phyloP scores from a whole-genome alignment of 2,888 invertebrate species.

The Tipula lateralis region DNA sequence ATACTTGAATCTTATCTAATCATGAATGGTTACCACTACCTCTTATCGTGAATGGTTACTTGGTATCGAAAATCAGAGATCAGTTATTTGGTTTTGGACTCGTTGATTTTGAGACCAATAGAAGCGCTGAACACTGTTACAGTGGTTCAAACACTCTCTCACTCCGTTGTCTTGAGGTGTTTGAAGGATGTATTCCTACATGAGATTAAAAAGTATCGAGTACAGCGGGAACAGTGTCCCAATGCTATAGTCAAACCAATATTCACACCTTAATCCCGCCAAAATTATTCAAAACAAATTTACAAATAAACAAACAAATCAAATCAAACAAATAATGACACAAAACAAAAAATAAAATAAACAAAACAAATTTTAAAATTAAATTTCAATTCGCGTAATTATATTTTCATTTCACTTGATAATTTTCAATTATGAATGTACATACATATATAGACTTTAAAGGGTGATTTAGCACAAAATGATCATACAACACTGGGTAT shows the following conservation, averaged over 20 bases:
- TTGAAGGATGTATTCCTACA: background rate
- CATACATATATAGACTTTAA: background rate
- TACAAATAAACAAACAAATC: conserved; percentile 11
- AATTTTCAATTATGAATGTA: background rate
- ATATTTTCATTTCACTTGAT: background rate
- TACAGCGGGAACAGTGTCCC: background rate
- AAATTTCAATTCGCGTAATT: background rate
- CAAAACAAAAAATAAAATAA: too few species aligned
- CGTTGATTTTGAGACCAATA: too few species aligned
- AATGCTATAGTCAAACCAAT: background rate
- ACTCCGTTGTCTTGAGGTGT: background rate
- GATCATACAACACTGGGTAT: background rate
- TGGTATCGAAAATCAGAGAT: too few species aligned
- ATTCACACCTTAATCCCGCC: background rate
- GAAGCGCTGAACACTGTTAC: too few species aligned
- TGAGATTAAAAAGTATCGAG: too few species aligned
- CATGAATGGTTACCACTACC: too few species aligned
- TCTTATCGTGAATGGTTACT: too few species aligned
- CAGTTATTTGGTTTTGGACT: too few species aligned
- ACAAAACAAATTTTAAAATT: background rate
- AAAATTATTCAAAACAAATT: background rate
- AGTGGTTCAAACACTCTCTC: too few species aligned
- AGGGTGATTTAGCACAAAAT: background rate
- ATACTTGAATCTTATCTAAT: too few species aligned
- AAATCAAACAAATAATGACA: background rate